Evolutionary conservation across 2,113 vertebrate species (phyloP).

Genomic region (Rhea americana): DNA sequence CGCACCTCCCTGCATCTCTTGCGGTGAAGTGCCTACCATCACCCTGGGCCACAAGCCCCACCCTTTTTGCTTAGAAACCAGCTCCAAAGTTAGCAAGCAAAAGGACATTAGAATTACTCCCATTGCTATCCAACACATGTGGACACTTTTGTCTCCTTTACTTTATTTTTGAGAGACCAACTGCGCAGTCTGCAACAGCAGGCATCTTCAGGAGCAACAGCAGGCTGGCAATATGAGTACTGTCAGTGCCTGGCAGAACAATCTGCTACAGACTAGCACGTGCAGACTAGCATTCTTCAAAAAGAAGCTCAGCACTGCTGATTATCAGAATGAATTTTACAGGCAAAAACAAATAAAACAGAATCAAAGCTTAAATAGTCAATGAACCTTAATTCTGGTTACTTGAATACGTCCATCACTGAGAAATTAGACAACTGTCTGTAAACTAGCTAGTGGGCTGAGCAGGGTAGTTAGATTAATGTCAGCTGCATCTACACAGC

Average conservation of each 20-base stretch:
- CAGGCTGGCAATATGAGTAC: not conserved
- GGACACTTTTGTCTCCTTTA: not conserved
- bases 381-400: not conserved
- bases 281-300: not conserved
- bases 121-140: rapidly evolving
- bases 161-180: not conserved
- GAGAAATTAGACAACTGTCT: not conserved
- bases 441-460: not conserved
- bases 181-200: not conserved
- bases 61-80: not conserved
- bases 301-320: not conserved
- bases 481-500: not conserved
- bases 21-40: not conserved
- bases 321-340: not conserved
- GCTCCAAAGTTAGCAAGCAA: not conserved
- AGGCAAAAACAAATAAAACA: not conserved
- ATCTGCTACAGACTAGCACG: rapidly evolving
- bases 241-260: not conserved
- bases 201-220: not conserved
- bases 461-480: not conserved
- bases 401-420: not conserved
- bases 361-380: not conserved
- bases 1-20: rapidly evolving
- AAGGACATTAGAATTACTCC: not conserved
- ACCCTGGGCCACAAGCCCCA: not conserved